Conservation (phyloP, 2,797 vertebrate species). For the Tokudaia tokunoshimensis region DNA sequence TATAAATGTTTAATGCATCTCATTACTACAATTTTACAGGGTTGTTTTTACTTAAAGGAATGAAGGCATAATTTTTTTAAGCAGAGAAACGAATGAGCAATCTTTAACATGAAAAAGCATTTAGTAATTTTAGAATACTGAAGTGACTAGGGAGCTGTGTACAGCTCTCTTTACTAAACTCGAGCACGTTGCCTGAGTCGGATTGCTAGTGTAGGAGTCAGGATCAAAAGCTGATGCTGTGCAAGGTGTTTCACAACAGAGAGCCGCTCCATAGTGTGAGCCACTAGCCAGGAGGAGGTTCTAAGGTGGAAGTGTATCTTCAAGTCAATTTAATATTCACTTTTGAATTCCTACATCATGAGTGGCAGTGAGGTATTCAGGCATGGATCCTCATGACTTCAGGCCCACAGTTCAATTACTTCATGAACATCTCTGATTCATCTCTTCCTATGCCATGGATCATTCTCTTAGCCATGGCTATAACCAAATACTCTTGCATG, state of each 20-base stretch:
- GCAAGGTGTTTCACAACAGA: not conserved
- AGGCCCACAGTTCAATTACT: not conserved
- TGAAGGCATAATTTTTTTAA: conserved; percentile 16
- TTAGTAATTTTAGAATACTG: conserved; percentile 69
- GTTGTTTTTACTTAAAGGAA: conserved; percentile 64
- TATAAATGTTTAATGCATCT: conserved; percentile 73
- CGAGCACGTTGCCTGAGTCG: conserved; percentile 50
- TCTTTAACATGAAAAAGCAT: conserved; percentile 52
- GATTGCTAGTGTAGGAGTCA: conserved; percentile 59
- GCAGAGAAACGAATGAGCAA: conserved; percentile 62
- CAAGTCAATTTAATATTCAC: not conserved
- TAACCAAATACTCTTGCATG: not conserved
- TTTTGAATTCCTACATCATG: not conserved
- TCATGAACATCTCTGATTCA: not conserved
- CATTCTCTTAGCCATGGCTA: not conserved
- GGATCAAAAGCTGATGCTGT: not conserved
- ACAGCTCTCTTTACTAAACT: conserved; percentile 65
- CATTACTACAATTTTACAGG: conserved; percentile 66
- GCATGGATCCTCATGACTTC: not conserved
- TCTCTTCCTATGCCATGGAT: not conserved
- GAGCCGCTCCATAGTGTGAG: not conserved
- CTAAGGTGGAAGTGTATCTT: not conserved
- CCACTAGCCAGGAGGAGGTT: not conserved
- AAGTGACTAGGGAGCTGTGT: conserved; percentile 55
- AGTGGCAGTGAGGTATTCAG: not conserved